A percentile compares a stretch with the other conserved stretches of the same genome.
Evolutionary conservation across 2,888 invertebrate species (phyloP).

Genomic region (Philonicus albiceps): DNA sequence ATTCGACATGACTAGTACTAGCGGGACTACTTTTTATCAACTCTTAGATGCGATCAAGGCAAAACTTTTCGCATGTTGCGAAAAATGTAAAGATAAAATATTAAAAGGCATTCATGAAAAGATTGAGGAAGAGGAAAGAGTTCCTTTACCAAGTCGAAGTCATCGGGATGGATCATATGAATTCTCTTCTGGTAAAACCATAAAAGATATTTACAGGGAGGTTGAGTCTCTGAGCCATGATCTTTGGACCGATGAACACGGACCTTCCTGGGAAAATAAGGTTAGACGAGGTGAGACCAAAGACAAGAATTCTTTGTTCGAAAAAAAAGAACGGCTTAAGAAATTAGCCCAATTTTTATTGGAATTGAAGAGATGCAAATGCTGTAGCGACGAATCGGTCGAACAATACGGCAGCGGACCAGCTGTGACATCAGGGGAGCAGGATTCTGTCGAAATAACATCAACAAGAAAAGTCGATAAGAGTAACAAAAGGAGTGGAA

Average conservation of each 20-base stretch:
- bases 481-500: background rate
- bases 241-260: background rate
- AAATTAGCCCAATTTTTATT: slow-evolving; percentile 20
- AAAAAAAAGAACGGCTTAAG: background rate
- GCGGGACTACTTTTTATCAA: background rate
- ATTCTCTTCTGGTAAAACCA: too few relatives aligned
- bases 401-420: background rate
- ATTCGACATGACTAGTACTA: background rate
- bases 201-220: slow-evolving; percentile 12
- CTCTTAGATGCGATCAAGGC: slow-evolving; percentile 17
- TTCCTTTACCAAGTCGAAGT: background rate
- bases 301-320: background rate
- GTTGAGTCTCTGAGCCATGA: slow-evolving; percentile 6
- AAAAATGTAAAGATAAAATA: slow-evolving; percentile 38
- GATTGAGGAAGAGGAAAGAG: slow-evolving; percentile 20
- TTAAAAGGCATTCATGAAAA: slow-evolving; percentile 23
- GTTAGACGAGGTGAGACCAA: background rate
- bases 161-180: background rate
- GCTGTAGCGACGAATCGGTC: background rate
- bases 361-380: background rate
- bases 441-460: background rate
- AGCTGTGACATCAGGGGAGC: background rate
- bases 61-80: slow-evolving; percentile 28
- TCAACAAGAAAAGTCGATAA: background rate
- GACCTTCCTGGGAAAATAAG: background rate